A percentile compares a stretch with the other conserved stretches of the same genome.
phyloP scores from a whole-genome alignment of 2,888 invertebrate genomes.

The Cistogaster globosa region DNA sequence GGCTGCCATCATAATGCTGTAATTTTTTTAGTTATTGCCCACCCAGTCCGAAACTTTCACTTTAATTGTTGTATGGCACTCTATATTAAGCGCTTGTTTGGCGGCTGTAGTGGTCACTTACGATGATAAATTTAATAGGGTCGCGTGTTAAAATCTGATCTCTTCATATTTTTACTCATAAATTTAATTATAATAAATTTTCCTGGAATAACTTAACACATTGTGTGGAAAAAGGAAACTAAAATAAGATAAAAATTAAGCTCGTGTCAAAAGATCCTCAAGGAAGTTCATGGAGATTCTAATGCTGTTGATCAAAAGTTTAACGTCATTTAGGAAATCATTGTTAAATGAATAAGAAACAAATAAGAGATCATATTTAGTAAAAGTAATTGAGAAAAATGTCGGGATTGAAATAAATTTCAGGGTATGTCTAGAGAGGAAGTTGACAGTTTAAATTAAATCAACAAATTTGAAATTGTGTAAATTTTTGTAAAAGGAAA shows the following conservation, averaged over 20 bases:
- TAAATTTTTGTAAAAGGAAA: no score
- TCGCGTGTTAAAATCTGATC: constrained; percentile 62
- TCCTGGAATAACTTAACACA: constrained; percentile 6
- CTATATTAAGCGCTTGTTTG: constrained; percentile 35
- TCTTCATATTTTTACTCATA: constrained; percentile 15
- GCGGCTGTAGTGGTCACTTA: constrained; percentile 39
- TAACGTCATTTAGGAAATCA: no score
- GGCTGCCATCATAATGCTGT: constrained; percentile 31
- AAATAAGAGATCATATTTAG: no score
- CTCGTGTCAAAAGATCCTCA: no score
- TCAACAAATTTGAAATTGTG: no score
- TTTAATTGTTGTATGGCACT: constrained; percentile 29
- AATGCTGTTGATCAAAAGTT: no score
- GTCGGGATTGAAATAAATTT: no score
- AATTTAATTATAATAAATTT: constrained; percentile 47
- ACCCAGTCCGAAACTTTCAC: constrained; percentile 68
- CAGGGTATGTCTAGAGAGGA: no score
- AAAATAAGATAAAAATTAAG: neutral
- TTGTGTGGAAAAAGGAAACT: neutral
- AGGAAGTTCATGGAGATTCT: no score
- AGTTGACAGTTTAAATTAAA: no score
- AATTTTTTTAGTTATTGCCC: constrained; percentile 41
- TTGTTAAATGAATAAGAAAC: no score
- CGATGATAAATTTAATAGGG: constrained; percentile 36
- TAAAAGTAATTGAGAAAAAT: no score